Evolutionary conservation across 1,140 invertebrate species (phyloP).

Genomic region (Thereuonema tuberculata): DNA sequence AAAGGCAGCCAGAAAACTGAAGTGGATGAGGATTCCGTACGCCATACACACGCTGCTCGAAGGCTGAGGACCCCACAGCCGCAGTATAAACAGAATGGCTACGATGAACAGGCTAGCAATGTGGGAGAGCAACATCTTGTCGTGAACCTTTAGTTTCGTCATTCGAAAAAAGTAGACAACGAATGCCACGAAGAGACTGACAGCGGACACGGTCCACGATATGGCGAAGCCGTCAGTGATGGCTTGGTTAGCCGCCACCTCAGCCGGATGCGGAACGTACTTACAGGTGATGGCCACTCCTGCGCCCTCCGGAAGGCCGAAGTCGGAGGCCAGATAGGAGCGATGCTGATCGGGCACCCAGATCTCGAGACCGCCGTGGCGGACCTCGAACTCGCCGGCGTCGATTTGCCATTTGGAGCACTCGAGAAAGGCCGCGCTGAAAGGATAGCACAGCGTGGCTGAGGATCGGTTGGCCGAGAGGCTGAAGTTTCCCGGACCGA

Average conservation of each 20-base stretch:
- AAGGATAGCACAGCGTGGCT: not conserved
- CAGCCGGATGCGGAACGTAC: not conserved
- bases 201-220: conserved; percentile 8
- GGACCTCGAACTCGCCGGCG: not conserved
- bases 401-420: not conserved
- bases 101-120: conserved; percentile 2
- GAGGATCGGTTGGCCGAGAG: not conserved
- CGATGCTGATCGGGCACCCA: not conserved
- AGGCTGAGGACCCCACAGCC: not conserved
- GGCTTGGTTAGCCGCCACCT: no score
- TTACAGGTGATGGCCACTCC: not conserved
- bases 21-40: conserved; percentile 27
- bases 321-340: not conserved
- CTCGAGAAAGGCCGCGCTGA: not conserved
- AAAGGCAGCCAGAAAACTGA: conserved; percentile 29
- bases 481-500: not conserved
- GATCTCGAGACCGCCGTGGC: not conserved
- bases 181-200: not conserved
- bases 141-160: not conserved
- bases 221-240: no score
- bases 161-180: not conserved
- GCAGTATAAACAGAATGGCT: not conserved
- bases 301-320: not conserved
- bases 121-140: conserved; percentile 1
- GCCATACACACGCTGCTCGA: not conserved